A percentile compares a stretch with the other conserved stretches of the same genome.
Evolutionary conservation across 2,888 invertebrate species (phyloP).

Genomic region (Loripinus fragilis): DNA sequence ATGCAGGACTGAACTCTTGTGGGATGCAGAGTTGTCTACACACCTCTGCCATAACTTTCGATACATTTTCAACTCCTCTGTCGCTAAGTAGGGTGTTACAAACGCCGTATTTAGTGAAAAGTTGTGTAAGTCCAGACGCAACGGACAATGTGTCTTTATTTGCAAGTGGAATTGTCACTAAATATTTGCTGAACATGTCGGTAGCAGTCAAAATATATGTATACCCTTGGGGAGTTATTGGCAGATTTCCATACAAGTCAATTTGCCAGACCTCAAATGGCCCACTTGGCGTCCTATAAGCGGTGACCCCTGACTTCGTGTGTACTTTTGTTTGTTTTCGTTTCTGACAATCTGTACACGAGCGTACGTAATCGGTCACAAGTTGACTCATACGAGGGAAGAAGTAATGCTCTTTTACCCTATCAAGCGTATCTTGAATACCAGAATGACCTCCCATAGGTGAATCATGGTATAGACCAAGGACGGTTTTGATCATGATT

Average conservation of each 20-base stretch:
- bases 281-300: conserved; percentile 29
- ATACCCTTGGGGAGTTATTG: conserved; percentile 25
- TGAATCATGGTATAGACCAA: conserved; percentile 39
- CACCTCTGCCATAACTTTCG: conserved; percentile 37
- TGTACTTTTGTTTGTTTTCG: conserved; percentile 32
- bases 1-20: too few relatives aligned
- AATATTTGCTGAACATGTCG: conserved; percentile 32
- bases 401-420: conserved; percentile 30
- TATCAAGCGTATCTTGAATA: conserved; percentile 40
- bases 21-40: conserved; percentile 42
- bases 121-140: conserved; percentile 16
- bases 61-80: too few relatives aligned
- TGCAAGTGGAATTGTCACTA: conserved; percentile 21
- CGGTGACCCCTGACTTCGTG: conserved; percentile 22
- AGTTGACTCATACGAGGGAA: conserved; percentile 28
- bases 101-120: conserved; percentile 33
- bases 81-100: too few relatives aligned
- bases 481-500: conserved; percentile 28
- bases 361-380: conserved; percentile 30
- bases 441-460: conserved; percentile 38
- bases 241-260: conserved; percentile 37
- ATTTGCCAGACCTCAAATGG: conserved; percentile 40
- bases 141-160: too few relatives aligned
- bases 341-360: conserved; percentile 36
- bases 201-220: conserved; percentile 31